Evolutionary conservation across 2,888 invertebrate genomes (phyloP), one percentile per base, ranked within the genome.

Genomic region (Cantharis lateralis): DNA sequence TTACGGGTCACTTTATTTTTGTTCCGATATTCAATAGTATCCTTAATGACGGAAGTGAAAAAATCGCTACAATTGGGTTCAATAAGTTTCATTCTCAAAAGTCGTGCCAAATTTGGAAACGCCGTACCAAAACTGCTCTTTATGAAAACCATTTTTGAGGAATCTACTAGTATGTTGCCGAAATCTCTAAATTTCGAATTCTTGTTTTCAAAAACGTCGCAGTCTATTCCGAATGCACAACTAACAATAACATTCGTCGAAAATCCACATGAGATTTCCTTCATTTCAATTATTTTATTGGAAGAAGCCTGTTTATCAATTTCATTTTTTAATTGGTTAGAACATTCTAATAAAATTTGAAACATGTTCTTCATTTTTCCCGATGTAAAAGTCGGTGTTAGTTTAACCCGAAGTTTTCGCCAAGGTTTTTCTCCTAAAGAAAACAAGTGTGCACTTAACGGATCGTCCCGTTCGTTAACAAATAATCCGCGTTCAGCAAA

Each of bases 401-500:
- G 62, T 69, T 80, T 80, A 15, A 74, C 70, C 10, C 81, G 69
- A 20, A 93, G 84, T 18, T 86, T 88, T 81, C 89, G 91, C 93
- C 93, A 94, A n/a, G 89, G 86, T 11, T 88, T 85, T 0, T 90
- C 91, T 62, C 87, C 87, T 26, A 90, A 82, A 75, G 89, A 87
- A 80, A 92, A 91, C 1, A 93, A 83, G 82, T 91, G 90, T 0
- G 88, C 90, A 0, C 91, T 89, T 18, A 92, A 78, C 0, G 90
- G 91, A 84, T 92, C 91, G 1, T 89, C 88, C 4, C 89, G 85
- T 62, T 91, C 91, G 71, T 92, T 91, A 16, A 85, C 87, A 81
- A 90, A 91, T 15, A 90, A 85, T 0, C 92, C 92, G 68, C 92
- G 91, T 74, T 92, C 91, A 83, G 90, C 89, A 78, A 93, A 93